Conservation (phyloP, 2,888 invertebrate species). For the Drosophila mimetica region DNA sequence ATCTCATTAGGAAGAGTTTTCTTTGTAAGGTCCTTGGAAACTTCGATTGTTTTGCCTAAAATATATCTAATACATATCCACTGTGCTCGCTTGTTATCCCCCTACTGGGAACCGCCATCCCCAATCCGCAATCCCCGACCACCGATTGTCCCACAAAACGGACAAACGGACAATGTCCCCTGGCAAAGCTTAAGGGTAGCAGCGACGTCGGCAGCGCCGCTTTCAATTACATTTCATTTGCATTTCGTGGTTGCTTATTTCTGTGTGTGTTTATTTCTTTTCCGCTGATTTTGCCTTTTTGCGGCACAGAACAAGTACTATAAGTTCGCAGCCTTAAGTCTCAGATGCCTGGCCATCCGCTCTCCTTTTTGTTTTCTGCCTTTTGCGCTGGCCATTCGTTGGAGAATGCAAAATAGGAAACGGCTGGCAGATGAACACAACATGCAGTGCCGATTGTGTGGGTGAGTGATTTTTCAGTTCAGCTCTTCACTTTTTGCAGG, state of each 20-base stretch:
- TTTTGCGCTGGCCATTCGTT: slow-evolving; percentile 49
- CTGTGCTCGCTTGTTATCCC: slow-evolving; percentile 42
- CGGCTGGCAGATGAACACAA: slow-evolving; percentile 44
- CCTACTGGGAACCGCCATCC: neutral
- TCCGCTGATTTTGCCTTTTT: slow-evolving; percentile 73
- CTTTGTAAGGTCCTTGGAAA: neutral
- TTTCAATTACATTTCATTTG: slow-evolving; percentile 79
- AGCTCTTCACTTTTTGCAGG: slow-evolving; percentile 30
- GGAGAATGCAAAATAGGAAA: slow-evolving; percentile 71
- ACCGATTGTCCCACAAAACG: slow-evolving; percentile 57
- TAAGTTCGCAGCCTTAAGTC: slow-evolving; percentile 57
- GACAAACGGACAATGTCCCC: slow-evolving; percentile 77
- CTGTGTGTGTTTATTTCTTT: slow-evolving; percentile 51
- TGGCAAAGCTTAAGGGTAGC: slow-evolving; percentile 73
- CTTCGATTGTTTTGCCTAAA: neutral
- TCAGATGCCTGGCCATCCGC: slow-evolving; percentile 43
- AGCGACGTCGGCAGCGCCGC: slow-evolving; percentile 54
- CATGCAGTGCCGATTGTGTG: slow-evolving; percentile 3
- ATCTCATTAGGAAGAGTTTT: too few relatives aligned
- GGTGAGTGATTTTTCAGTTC: slow-evolving; percentile 41
- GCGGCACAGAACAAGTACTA: slow-evolving; percentile 21
- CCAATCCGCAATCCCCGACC: slow-evolving; percentile 13
- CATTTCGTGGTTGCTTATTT: slow-evolving; percentile 74
- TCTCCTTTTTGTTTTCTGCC: slow-evolving; percentile 38
- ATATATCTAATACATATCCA: slow-evolving; percentile 17